Base-by-base conservation (phyloP, 2,888 invertebrate species). In the Xestia xanthographa region DNA sequence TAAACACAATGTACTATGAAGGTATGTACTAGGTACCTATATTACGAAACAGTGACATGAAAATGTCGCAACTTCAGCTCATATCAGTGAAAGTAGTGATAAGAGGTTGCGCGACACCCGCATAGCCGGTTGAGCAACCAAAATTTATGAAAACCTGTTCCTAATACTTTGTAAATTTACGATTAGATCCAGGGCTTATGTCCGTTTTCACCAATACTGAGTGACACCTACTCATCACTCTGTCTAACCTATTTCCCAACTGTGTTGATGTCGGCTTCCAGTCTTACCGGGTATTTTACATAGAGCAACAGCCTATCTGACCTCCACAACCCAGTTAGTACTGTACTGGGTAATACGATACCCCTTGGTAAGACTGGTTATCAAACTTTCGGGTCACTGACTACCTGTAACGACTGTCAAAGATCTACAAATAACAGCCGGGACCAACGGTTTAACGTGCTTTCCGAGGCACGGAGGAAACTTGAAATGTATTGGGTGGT, bases 41-140 rank as follows among this genome's bases (percentile, higher is more conserved):
- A 63, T 85, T 75, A 75, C 72, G 22, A 53, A 58, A 82, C 34
- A 29, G 41, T 68, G 62, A 67, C 72, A 75, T 60, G 75, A 80
- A 85, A 84, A 75, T 86, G 87, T 86, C 70, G 80, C 84, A 87
- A 87, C 86, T 88, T 88, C 80, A 85, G 84, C 76, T 84, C 86
- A 82, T 88, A 84, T 84, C 84, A 89, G 91, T 89, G 92, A 92
- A 92, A 92, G 91, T 88, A 74, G 65, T 88, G 92, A 90, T 91
- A 91, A 85, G 82, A 73, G 67, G 65, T 80, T 75, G 77, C 72
- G 75, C 77, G 66, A 75, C 67, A 38, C 84, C 87, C 86, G 84
- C 86, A 86, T 83, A 75, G 66, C 63, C 69, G 62, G 83, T 85
- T 81, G 58, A 45, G 68, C 48, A 85, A 86, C 67, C n/a, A 4